Conservation (phyloP, 2,888 invertebrate species). For the Tineola bisselliella region DNA sequence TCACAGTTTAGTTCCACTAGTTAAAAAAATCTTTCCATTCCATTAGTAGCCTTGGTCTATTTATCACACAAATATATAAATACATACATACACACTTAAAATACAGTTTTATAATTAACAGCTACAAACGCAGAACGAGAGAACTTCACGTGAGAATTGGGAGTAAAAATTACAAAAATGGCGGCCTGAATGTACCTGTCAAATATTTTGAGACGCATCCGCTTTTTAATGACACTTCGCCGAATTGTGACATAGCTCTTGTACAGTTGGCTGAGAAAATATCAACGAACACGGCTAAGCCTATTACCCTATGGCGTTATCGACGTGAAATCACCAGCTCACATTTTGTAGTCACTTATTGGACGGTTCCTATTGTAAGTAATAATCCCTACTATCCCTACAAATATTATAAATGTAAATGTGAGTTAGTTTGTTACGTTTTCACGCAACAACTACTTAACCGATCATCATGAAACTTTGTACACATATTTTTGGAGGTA, state of each 20-base stretch:
- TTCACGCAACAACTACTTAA: no score
- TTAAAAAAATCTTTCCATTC: no score
- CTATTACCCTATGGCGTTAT: constrained; percentile 32
- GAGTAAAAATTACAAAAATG: constrained; percentile 45
- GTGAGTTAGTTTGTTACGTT: no score
- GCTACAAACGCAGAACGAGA: constrained; percentile 33
- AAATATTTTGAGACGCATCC: constrained; percentile 46
- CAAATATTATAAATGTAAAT: no score
- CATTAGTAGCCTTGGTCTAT: not conserved
- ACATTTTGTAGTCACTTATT: constrained; percentile 44
- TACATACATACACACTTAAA: no score
- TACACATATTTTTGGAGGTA: no score
- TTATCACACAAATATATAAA: no score
- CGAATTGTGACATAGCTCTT: constrained; percentile 43
- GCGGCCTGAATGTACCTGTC: constrained; percentile 33
- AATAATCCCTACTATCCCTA: no score
- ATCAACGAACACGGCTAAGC: constrained; percentile 24
- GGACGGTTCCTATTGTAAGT: constrained; percentile 29
- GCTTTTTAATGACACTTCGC: constrained; percentile 36
- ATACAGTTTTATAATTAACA: constrained; percentile 24
- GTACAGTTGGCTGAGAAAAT: constrained; percentile 31
- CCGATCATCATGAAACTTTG: no score
- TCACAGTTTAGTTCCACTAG: not conserved
- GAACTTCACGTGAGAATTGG: constrained; percentile 40
- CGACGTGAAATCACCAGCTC: constrained; percentile 26